phyloP scores from a whole-genome alignment of 2,888 invertebrate species.

The Cremastinae sp. region DNA sequence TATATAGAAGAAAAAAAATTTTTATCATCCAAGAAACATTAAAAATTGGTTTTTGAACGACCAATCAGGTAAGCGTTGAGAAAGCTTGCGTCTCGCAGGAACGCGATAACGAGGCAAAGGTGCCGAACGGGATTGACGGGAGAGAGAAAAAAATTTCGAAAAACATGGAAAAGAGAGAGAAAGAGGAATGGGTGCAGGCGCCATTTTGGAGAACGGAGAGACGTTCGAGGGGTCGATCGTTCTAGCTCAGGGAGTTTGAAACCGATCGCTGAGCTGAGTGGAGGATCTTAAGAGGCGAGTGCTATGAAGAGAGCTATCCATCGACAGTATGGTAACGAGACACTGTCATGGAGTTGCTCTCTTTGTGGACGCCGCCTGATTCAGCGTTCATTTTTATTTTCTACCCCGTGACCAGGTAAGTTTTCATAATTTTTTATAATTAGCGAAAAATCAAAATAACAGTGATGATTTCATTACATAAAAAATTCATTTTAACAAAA shows the following conservation, averaged over 20 bases:
- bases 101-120: conserved; percentile 73
- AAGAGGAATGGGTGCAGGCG: background rate
- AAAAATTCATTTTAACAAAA: too few relatives aligned
- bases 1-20: too few relatives aligned
- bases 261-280: background rate
- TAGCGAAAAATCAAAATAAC: too few relatives aligned
- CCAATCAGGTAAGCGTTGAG: conserved; percentile 76
- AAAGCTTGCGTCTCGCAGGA: conserved; percentile 75
- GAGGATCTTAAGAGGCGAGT: conserved; percentile 67
- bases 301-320: conserved; percentile 99
- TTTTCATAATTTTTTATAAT: conserved; percentile 8
- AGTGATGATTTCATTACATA: too few relatives aligned
- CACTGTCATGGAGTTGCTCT: conserved; percentile 99
- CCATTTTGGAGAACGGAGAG: conserved; percentile 32
- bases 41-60: conserved; percentile 68
- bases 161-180: conserved; percentile 9
- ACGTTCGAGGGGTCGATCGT: background rate
- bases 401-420: background rate
- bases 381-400: conserved; percentile 76
- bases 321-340: conserved; percentile 97
- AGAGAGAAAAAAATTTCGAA: conserved; percentile 6
- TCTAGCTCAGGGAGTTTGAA: too few relatives aligned
- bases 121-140: conserved; percentile 33
- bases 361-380: conserved; percentile 95
- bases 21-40: conserved; percentile 38